Base-by-base conservation (phyloP, 2,797 vertebrate genomes). In the Micrastur ruficollis region DNA sequence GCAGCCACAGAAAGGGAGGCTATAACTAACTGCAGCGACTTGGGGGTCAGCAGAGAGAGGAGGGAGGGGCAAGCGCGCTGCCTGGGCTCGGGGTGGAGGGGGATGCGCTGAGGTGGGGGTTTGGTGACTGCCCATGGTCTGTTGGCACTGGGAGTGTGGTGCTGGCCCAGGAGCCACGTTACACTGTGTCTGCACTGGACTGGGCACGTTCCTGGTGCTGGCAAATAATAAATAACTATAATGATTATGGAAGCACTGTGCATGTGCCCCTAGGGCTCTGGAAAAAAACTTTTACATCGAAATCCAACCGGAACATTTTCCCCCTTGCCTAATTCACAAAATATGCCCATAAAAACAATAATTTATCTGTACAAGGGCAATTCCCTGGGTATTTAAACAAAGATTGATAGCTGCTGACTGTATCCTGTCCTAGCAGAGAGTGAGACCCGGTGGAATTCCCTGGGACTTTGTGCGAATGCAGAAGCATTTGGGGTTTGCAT, bases 241-340 rank as follows among this genome's bases (percentile, higher is more conserved):
- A 71, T 61, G 87, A 86, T 93, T 84, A 81, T 62, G 72, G 53
- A 84, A 90, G 62, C 34, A 3, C 49, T 29, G 10, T 81, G 75
- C 68, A 11, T 88, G 79, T 52, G 72, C 85, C 95, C 94, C 87
- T 26, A 23, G 80, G 93, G 96, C 89, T 88, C 94, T 62, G 85
- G 89, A 61, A 80, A 88, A 81, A 58, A 87, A 71, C 88, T 75
- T 83, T 12, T 46, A 55, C 87, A 84, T 95, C 85, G 61, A 86
- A 95, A 96, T 75, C 87, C 94, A 93, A 70, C 85, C 2, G 6
- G 62, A 89, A 52, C 67, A 8, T 91, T 96, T 96, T 79, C 90
- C 91, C 85, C 73, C 63, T 90, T 70, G 82, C 81, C 94, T 95
- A 84, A 95, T 95, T 93, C 78, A 20, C 70, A 89, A 91, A 95